Evolutionary conservation across 2,888 invertebrate species (phyloP).

Genomic region (Teleogryllus oceanicus): DNA sequence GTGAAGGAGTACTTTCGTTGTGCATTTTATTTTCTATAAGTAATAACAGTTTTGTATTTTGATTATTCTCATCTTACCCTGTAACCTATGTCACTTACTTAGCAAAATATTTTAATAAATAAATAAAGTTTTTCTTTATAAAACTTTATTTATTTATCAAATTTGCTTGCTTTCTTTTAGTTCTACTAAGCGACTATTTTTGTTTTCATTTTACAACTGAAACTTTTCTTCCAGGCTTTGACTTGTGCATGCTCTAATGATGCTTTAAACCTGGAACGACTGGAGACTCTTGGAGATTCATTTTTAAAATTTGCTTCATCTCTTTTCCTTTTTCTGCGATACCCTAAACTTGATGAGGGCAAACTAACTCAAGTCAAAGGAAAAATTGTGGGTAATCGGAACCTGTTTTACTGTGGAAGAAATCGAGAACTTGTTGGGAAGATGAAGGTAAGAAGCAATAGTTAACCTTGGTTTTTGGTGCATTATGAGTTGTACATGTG

Average conservation of each 20-base stretch:
- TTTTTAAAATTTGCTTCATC: slow-evolving; percentile 78
- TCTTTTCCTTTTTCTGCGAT: slow-evolving; percentile 67
- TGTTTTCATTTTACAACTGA: no score
- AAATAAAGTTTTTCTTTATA: no score
- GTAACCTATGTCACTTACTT: no score
- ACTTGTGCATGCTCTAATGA: slow-evolving; percentile 72
- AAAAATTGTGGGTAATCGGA: slow-evolving; percentile 74
- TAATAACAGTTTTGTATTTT: no score
- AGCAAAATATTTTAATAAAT: no score
- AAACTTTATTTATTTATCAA: no score
- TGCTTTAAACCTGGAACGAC: slow-evolving; percentile 72
- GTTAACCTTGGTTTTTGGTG: not conserved
- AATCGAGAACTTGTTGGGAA: slow-evolving; percentile 56
- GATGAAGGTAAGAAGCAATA: slow-evolving; percentile 49
- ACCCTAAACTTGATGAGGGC: slow-evolving; percentile 70
- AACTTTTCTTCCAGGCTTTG: slow-evolving; percentile 54
- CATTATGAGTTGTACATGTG: no score
- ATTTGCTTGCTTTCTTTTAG: no score
- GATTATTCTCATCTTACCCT: no score
- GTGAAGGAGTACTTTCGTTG: no score
- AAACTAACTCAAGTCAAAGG: slow-evolving; percentile 70
- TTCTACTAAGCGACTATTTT: no score
- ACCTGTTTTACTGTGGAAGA: slow-evolving; percentile 74
- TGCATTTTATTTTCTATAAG: no score
- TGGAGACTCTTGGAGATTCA: slow-evolving; percentile 87